A percentile compares a stretch with the other conserved stretches of the same genome.
phyloP scores from a whole-genome alignment of 2,888 invertebrate genomes.

The Hydriomena furcata region DNA sequence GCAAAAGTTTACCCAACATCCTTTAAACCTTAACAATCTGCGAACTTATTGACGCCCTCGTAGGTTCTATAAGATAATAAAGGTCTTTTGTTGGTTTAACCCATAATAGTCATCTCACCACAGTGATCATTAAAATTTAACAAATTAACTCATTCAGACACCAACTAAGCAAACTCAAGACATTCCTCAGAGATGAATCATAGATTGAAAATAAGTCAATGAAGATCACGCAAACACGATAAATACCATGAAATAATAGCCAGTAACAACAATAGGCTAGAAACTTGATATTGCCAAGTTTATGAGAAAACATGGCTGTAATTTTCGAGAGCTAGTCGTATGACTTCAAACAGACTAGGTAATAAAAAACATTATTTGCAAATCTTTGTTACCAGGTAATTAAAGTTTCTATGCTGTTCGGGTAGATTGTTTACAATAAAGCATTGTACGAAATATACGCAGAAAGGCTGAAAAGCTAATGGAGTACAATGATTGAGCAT shows the following conservation, averaged over 20 bases:
- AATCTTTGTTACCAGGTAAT: slow-evolving; percentile 2
- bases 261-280: neutral
- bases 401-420: slow-evolving; percentile 11
- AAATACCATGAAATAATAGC: slow-evolving; percentile 1
- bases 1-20: too few relatives aligned
- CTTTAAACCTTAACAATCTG: too few relatives aligned
- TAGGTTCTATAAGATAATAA: too few relatives aligned
- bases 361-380: slow-evolving; percentile 16
- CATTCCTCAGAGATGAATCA: slow-evolving; percentile 11
- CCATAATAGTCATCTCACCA: too few relatives aligned
- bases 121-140: neutral
- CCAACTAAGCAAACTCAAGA: too few relatives aligned
- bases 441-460: neutral
- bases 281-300: neutral
- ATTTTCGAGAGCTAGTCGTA: neutral
- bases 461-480: slow-evolving; percentile 1
- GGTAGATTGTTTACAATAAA: neutral
- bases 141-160: neutral
- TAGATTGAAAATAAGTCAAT: slow-evolving; percentile 1
- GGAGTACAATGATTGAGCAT: slow-evolving; percentile 6
- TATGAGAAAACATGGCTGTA: slow-evolving; percentile 7
- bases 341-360: slow-evolving; percentile 10
- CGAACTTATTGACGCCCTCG: too few relatives aligned
- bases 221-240: slow-evolving; percentile 9
- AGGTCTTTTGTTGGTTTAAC: too few relatives aligned